phyloP scores from a whole-genome alignment of 2,888 invertebrate species.

The Allolobophora icterica region DNA sequence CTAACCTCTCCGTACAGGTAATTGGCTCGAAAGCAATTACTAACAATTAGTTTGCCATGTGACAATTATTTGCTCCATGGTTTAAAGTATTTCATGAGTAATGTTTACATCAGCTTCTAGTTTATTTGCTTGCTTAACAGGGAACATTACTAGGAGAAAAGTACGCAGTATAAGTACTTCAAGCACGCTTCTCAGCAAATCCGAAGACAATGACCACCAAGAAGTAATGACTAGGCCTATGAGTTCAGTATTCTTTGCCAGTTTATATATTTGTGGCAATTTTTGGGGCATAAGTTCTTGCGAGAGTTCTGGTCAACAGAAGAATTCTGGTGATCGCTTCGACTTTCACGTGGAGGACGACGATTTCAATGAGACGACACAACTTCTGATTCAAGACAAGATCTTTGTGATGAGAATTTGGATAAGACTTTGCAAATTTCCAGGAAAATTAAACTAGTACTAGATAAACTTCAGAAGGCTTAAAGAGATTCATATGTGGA shows the following conservation, averaged over 20 bases:
- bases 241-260: background rate
- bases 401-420: background rate
- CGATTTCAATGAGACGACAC: background rate
- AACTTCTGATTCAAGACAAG: background rate
- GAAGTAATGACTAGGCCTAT: no score
- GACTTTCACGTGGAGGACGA: background rate
- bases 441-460: background rate
- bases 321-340: background rate
- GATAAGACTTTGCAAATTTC: slow-evolving; percentile 17
- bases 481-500: background rate
- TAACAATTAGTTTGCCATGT: no score
- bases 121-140: background rate
- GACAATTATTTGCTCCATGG: background rate
- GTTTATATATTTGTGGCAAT: background rate
- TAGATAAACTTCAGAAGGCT: background rate
- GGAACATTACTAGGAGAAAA: background rate
- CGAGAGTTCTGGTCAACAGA: background rate
- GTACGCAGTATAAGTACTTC: background rate
- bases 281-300: background rate
- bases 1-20: no score
- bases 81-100: background rate
- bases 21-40: no score
- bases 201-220: background rate
- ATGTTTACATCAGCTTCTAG: background rate
- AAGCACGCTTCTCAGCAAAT: background rate